Percentiles rank a stretch among this genome's conserved stretches.
Conservation (phyloP, 2,888 invertebrate genomes). For the Synanthedon myopaeformis region DNA sequence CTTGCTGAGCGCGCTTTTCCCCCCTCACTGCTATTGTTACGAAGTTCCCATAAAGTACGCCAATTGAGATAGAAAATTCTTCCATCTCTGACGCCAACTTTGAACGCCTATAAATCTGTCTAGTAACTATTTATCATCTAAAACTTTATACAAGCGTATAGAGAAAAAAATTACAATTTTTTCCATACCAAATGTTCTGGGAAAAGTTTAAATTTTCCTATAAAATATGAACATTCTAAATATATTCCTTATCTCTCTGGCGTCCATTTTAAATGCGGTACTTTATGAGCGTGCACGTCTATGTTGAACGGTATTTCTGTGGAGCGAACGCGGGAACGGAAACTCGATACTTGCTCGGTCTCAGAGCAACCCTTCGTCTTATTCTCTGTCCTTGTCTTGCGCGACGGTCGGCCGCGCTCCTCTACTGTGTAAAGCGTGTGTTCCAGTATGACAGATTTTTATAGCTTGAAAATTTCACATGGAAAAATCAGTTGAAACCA, state of each 20-base stretch:
- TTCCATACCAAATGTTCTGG: constrained; percentile 28
- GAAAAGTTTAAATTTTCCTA: constrained; percentile 5
- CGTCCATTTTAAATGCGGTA: constrained; percentile 61
- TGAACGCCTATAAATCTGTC: constrained; percentile 25
- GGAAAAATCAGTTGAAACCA: not conserved
- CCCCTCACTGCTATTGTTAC: constrained; percentile 71
- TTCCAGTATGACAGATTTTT: constrained; percentile 12
- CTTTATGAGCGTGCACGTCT: constrained; percentile 59
- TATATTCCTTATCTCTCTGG: constrained; percentile 70
- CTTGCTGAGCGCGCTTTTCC: constrained; percentile 60
- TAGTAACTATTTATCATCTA: constrained; percentile 1
- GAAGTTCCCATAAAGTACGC: constrained; percentile 56
- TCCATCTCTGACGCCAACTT: constrained; percentile 58
- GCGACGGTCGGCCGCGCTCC: constrained; percentile 63
- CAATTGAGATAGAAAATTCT: constrained; percentile 42
- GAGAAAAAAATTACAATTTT: constrained; percentile 47
- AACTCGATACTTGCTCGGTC: constrained; percentile 58
- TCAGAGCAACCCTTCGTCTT: constrained; percentile 72
- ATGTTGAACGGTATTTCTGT: constrained; percentile 48
- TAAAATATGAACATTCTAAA: constrained; percentile 27
- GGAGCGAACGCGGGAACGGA: constrained; percentile 21
- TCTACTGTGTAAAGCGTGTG: constrained; percentile 34
- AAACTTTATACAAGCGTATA: constrained; percentile 21
- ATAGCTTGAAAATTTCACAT: not conserved
- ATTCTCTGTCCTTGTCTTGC: constrained; percentile 69